Conservation (phyloP, 2,113 vertebrate species). For the Lates calcarifer region DNA sequence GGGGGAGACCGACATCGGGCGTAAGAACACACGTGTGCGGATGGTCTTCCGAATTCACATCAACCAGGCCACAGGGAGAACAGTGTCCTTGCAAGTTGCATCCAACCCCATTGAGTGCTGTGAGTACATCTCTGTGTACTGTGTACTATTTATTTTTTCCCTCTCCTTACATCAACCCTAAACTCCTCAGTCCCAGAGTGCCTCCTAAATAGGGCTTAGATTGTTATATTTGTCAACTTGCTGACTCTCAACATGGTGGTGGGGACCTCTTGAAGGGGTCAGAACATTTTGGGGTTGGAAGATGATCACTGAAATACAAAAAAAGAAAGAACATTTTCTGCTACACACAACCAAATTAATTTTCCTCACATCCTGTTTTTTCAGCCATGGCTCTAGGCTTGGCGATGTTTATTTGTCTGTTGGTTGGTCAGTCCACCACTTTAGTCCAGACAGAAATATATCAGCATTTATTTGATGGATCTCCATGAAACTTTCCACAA, state of each 20-base stretch:
- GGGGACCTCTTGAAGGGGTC: background rate
- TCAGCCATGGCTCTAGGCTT: no score
- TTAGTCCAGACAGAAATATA: no score
- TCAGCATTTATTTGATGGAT: no score
- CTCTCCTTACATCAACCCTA: background rate
- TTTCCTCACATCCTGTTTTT: no score
- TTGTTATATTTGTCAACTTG: background rate
- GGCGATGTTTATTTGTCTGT: no score
- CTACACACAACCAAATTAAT: no score
- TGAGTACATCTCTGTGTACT: constrained; percentile 81
- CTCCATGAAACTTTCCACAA: no score
- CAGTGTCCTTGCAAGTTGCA: constrained; percentile 90
- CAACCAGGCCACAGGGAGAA: constrained; percentile 89
- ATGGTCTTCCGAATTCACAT: constrained; percentile 95
- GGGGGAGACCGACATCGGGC: constrained; percentile 95
- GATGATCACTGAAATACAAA: background rate
- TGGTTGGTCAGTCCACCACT: no score
- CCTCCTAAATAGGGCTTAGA: background rate
- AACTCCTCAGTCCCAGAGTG: background rate
- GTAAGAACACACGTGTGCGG: constrained; percentile 94
- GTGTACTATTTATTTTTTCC: no score
- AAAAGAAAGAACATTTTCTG: background rate
- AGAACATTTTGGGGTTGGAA: background rate
- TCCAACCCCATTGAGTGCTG: constrained; percentile 97
- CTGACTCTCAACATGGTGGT: background rate